Evolutionary conservation across 2,888 invertebrate species (phyloP).

Genomic region (Micoletzkya japonica): DNA sequence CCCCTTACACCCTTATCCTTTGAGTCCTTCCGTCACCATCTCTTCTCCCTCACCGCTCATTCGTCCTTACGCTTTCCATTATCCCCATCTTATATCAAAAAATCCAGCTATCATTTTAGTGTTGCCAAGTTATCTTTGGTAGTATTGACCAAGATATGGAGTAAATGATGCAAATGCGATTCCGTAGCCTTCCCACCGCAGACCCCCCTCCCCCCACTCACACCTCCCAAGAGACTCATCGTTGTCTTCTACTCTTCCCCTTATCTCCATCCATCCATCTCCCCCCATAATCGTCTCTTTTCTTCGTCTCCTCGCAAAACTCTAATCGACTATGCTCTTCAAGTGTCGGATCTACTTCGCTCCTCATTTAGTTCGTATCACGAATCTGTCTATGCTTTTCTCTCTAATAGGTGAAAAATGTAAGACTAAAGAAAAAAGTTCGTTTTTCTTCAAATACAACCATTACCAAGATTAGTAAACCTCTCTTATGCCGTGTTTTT

Average conservation of each 20-base stretch:
- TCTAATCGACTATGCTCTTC: constrained; percentile 25
- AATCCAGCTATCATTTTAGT: too few relatives aligned
- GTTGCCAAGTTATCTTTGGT: too few relatives aligned
- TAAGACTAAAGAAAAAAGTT: too few relatives aligned
- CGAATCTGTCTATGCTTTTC: background rate
- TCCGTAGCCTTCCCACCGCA: background rate
- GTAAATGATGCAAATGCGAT: too few relatives aligned
- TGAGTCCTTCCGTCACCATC: background rate
- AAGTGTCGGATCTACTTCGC: background rate
- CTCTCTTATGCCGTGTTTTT: background rate
- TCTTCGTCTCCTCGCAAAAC: constrained; percentile 2
- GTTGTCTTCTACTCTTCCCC: constrained; percentile 6
- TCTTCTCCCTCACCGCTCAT: background rate
- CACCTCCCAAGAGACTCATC: constrained; percentile 2
- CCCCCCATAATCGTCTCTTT: constrained; percentile 26
- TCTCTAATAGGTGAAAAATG: too few relatives aligned
- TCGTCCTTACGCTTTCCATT: too few relatives aligned
- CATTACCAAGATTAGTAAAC: background rate
- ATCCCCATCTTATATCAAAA: too few relatives aligned
- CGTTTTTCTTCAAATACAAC: constrained; percentile 3
- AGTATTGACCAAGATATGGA: too few relatives aligned
- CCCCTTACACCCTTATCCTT: background rate
- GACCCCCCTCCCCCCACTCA: background rate
- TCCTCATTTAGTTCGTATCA: background rate
- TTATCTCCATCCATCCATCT: constrained; percentile 3